Evolutionary conservation across 2,113 vertebrate genomes (phyloP), one percentile per base, ranked within the genome.

Genomic region (Halichoerus grypus): DNA sequence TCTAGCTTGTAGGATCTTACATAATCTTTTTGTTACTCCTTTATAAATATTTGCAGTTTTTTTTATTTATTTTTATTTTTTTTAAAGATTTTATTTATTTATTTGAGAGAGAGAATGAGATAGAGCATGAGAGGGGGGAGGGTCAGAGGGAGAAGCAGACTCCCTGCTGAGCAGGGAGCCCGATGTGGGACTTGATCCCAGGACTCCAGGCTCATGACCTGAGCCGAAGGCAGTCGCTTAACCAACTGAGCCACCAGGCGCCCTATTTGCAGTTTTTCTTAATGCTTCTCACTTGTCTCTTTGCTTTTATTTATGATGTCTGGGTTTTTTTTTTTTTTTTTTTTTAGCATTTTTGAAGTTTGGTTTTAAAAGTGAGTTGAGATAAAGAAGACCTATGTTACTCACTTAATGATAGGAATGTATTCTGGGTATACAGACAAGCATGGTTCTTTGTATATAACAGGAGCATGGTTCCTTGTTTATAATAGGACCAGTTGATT

Each of bases 321-420:
- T 92, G 24, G 24, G 42, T 7, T 46, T 46, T 46, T 46, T 46
- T 7, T 7, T 8, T 46, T 46, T 46, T 71, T 92, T 1, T 80
- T 24, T 15, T 16, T 88, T 26, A 91, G 24, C 4, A 59, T n/a
- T 85, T 94, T 82, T 57, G 24, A 94, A n/a, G 24, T 51, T 95
- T 91, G 51, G 0, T 81, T 94, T 96, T 71, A 55, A 69, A 95
- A 88, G 22, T 91, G 8, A 90, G 49, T 82, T 71, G 42, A 28
- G 46, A 69, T 82, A 61, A 86, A 67, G 12, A 39, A 83, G 22
- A 69, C 15, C 11, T 6, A 10, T 59, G 16, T 53, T 80, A 55
- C 36, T 72, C 24, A 57, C 36, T 36, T 55, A 88, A 4, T 42
- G 61, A 16, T 42, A 42, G 53, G 13, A 59, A 33, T 65, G 5